These are phyloP conservation scores for Austrofundulus limnaeus DNA, from an alignment of 2,113 vertebrate genomes.

Conservation along the genomic window DNA sequence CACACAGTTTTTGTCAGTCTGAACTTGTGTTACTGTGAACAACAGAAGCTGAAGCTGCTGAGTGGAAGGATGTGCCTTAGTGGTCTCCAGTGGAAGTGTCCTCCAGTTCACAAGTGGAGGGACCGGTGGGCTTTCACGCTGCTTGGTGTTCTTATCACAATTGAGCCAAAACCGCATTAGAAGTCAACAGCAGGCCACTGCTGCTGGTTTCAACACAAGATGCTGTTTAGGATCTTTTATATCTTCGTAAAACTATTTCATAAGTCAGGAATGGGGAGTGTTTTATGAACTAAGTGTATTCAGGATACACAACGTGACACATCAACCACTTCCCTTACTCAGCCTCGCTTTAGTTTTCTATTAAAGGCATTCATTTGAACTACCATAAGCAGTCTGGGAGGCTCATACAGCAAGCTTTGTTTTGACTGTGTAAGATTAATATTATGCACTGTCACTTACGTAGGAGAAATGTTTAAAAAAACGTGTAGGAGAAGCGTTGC, in stretches of 20 bases:
- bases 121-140: conserved; percentile 37
- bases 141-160: conserved; percentile 26
- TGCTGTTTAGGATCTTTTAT: conserved; percentile 62
- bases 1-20: conserved; percentile 37
- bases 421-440: conserved; percentile 49
- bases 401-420: conserved; percentile 25
- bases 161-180: conserved; percentile 59
- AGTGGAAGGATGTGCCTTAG: conserved; percentile 75
- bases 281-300: conserved; percentile 53
- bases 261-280: conserved; percentile 37
- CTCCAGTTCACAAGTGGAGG: conserved; percentile 39
- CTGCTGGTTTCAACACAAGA: conserved; percentile 46
- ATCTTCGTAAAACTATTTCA: conserved; percentile 61
- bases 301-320: conserved; percentile 63
- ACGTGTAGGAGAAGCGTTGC: conserved; percentile 21
- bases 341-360: conserved; percentile 47
- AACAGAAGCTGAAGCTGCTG: conserved; percentile 48
- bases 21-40: conserved; percentile 69
- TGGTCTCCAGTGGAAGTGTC: conserved; percentile 70
- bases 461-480: conserved; percentile 26
- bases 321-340: conserved; percentile 48
- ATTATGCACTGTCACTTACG: conserved; percentile 48
- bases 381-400: conserved; percentile 18
- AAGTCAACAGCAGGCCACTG: conserved; percentile 42
- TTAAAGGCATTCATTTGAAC: conserved; percentile 40